A percentile compares a stretch with the other conserved stretches of the same genome.
Evolutionary conservation across 2,888 invertebrate species (phyloP).

Genomic region (Lithophane leautieri): DNA sequence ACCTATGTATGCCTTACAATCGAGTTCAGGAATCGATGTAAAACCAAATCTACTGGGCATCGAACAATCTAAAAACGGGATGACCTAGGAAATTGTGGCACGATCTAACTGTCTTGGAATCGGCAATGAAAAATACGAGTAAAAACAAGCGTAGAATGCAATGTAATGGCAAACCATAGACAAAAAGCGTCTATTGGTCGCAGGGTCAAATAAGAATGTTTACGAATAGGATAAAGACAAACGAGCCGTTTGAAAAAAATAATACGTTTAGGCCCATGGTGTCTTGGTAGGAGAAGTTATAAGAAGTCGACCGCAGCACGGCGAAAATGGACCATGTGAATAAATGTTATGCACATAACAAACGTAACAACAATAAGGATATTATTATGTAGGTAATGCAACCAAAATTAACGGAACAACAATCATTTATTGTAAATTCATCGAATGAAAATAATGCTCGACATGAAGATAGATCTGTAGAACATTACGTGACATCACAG

Average conservation of each 20-base stretch:
- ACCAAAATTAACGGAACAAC: not conserved
- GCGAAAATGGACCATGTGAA: not conserved
- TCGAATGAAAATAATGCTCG: slow-evolving; percentile 4
- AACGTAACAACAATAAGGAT: not conserved
- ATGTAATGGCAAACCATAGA: not conserved
- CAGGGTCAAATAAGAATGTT: not conserved
- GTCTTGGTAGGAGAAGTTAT: slow-evolving; percentile 5
- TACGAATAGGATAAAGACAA: too few species aligned
- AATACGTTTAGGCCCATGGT: not conserved
- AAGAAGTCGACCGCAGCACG: not conserved
- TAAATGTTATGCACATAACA: not conserved
- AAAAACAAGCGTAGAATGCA: not conserved
- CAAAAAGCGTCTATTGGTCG: not conserved
- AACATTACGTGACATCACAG: slow-evolving; percentile 31
- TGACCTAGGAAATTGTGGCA: not conserved
- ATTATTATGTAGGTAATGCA: not conserved
- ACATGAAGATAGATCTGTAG: slow-evolving; percentile 16
- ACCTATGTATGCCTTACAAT: not conserved
- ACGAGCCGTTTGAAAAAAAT: not conserved
- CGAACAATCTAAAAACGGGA: not conserved
- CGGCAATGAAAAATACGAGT: not conserved
- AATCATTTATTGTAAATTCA: not conserved
- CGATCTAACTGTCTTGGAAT: slow-evolving; percentile 17
- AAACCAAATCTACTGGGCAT: not conserved
- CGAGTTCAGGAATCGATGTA: not conserved